Conservation (phyloP, 1,140 invertebrate species). For the Aculops lycopersici region DNA sequence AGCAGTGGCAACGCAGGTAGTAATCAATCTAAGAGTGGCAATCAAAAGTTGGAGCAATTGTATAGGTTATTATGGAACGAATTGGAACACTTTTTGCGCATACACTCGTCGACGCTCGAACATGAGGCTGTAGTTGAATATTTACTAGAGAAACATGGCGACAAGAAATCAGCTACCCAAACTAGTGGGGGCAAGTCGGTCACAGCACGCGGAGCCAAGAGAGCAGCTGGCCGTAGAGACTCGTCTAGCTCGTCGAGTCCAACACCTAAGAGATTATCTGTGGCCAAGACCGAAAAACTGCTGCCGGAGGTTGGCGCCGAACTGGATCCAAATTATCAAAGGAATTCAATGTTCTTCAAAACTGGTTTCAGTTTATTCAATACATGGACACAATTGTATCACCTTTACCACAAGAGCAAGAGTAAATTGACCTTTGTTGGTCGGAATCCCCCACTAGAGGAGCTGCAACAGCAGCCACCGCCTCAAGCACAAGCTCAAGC, state of each 20-base stretch:
- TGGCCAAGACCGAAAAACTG: not conserved
- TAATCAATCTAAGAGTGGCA: not conserved
- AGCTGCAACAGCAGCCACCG: too few relatives aligned
- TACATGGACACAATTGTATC: not conserved
- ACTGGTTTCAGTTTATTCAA: constrained; percentile 6
- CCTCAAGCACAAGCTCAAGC: too few relatives aligned
- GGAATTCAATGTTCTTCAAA: constrained; percentile 3
- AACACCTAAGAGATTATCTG: not conserved
- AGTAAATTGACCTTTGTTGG: too few relatives aligned
- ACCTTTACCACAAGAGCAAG: too few relatives aligned
- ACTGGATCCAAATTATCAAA: not conserved
- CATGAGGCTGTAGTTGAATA: constrained; percentile 50
- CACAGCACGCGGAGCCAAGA: too few relatives aligned
- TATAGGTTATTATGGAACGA: constrained; percentile 63
- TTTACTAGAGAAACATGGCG: constrained; percentile 35
- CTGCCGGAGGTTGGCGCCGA: not conserved
- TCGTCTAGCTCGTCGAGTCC: constrained; percentile 8
- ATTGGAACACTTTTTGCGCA: constrained; percentile 43
- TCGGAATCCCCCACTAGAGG: too few relatives aligned
- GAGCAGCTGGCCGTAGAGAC: too few relatives aligned
- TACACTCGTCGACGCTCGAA: constrained; percentile 29
- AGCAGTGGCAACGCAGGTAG: constrained; percentile 14
- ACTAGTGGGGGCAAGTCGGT: not conserved
- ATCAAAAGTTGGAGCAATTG: constrained; percentile 36
- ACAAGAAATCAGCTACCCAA: not conserved